Evolutionary conservation across 2,888 invertebrate species (phyloP).

Genomic region (Willowsia nigromaculata): DNA sequence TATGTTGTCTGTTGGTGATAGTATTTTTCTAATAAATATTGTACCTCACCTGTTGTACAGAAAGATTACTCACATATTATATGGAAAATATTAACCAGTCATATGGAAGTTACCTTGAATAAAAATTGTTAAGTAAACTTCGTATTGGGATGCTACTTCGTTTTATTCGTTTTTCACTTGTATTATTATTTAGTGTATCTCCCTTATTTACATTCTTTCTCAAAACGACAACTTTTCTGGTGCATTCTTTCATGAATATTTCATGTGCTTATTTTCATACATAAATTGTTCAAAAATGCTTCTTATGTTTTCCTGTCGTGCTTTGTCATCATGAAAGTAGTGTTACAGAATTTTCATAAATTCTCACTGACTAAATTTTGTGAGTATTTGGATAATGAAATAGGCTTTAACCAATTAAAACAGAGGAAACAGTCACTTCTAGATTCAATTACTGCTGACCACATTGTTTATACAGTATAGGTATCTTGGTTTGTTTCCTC

Average conservation of each 20-base stretch:
- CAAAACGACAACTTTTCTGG: not conserved
- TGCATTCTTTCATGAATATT: slow-evolving; percentile 2
- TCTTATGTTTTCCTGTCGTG: not conserved
- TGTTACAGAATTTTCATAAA: too few species aligned
- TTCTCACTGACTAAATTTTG: too few species aligned
- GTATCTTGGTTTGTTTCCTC: not conserved
- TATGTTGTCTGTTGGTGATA: not conserved
- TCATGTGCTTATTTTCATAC: not conserved
- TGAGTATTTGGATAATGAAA: too few species aligned
- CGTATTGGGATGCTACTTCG: not conserved
- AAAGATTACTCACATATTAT: not conserved
- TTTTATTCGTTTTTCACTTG: not conserved
- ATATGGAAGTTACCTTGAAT: not conserved
- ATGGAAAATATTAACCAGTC: not conserved
- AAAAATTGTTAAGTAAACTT: slow-evolving; percentile 29
- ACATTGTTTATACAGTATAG: not conserved
- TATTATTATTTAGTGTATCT: slow-evolving; percentile 41
- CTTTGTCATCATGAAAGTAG: too few species aligned
- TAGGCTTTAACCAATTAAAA: not conserved
- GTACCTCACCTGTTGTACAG: slow-evolving; percentile 56
- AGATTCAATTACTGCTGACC: not conserved
- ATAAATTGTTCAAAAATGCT: not conserved
- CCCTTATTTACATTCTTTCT: slow-evolving; percentile 9
- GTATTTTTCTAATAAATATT: slow-evolving; percentile 34
- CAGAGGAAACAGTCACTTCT: not conserved